Evolutionary conservation across 1,140 invertebrate genomes (phyloP).

Genomic region (Diabrotica undecimpunctata): DNA sequence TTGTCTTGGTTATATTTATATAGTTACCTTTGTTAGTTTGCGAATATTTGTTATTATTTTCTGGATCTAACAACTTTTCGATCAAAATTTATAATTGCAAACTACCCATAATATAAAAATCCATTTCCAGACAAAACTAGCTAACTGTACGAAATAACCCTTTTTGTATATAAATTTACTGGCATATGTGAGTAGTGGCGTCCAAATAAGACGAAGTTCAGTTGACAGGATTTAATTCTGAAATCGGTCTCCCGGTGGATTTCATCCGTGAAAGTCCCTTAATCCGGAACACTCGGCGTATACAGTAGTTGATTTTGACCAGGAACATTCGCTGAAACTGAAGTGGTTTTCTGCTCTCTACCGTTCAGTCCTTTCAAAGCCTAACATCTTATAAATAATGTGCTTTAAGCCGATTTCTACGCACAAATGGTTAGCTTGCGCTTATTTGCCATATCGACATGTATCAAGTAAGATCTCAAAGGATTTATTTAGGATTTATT

Average conservation of each 20-base stretch:
- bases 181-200: too few relatives aligned
- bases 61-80: too few relatives aligned
- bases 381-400: constrained; percentile 6
- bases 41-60: too few relatives aligned
- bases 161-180: too few relatives aligned
- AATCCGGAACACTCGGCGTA: constrained; percentile 11
- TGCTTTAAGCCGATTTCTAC: neutral
- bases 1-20: too few relatives aligned
- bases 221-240: constrained; percentile 12
- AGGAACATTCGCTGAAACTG: constrained; percentile 2
- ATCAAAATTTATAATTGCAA: too few relatives aligned
- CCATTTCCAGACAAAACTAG: too few relatives aligned
- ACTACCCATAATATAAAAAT: too few relatives aligned
- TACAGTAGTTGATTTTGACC: constrained; percentile 10
- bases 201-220: too few relatives aligned
- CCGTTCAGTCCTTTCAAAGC: neutral
- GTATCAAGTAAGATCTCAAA: neutral
- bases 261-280: constrained; percentile 10
- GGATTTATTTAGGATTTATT: too few relatives aligned
- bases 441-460: neutral
- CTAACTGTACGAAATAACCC: too few relatives aligned
- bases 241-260: constrained; percentile 7
- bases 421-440: neutral
- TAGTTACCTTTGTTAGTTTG: too few relatives aligned
- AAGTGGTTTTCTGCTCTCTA: constrained; percentile 4